These are phyloP conservation scores for Zele albiditarsus DNA, from an alignment of 2,888 invertebrate species.

Conservation along the genomic window DNA sequence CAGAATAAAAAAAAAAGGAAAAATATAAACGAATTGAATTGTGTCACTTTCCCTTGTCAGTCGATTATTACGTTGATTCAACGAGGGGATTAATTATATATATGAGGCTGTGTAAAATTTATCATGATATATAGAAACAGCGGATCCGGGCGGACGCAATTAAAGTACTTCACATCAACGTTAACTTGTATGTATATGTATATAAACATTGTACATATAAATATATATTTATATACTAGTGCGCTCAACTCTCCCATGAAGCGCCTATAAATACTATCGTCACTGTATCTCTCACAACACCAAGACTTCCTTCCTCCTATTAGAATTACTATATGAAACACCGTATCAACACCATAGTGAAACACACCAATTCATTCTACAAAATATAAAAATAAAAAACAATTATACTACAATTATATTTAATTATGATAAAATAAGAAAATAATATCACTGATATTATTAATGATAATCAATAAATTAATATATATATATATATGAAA, in stretches of 20 bases:
- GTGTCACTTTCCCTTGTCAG: background rate
- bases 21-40: background rate
- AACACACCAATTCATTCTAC: background rate
- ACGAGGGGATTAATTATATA: constrained; percentile 8
- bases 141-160: constrained; percentile 42
- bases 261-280: constrained; percentile 35
- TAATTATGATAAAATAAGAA: no score
- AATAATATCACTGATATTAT: no score
- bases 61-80: constrained; percentile 25
- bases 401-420: background rate
- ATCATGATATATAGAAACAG: constrained; percentile 22
- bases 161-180: constrained; percentile 33
- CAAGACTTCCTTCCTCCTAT: constrained; percentile 31
- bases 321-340: constrained; percentile 4
- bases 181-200: background rate
- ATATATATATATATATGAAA: no score
- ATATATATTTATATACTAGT: constrained; percentile 5
- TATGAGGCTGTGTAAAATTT: constrained; percentile 17
- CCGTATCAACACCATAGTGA: constrained; percentile 14
- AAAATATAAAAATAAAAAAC: background rate
- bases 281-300: constrained; percentile 20
- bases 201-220: background rate
- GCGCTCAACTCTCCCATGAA: constrained; percentile 34
- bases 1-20: background rate
- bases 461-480: no score